phyloP scores from a whole-genome alignment of 1,140 invertebrate genomes.

The Nasonia giraulti region DNA sequence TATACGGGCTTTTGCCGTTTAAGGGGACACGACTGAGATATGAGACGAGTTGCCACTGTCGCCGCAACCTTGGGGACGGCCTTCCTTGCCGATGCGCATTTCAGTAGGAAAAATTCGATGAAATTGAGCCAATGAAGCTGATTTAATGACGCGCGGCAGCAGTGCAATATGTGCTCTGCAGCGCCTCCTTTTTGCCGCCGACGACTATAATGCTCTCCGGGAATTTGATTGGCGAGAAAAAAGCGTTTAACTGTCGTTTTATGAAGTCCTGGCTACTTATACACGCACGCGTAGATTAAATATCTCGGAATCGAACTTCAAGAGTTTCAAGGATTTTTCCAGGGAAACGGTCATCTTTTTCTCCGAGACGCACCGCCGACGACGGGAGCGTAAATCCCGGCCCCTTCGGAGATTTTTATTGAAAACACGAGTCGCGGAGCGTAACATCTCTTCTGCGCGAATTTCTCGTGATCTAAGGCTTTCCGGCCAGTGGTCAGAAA shows the following conservation, averaged over 20 bases:
- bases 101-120: slow-evolving; percentile 34
- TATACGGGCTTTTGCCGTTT: slow-evolving; percentile 39
- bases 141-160: not conserved
- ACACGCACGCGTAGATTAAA: not conserved
- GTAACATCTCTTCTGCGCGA: not conserved
- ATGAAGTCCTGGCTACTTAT: too few relatives aligned
- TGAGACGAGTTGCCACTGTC: not conserved
- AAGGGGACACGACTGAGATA: not conserved
- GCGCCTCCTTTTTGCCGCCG: not conserved
- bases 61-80: slow-evolving; percentile 18
- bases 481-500: not conserved
- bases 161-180: not conserved
- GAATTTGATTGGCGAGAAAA: not conserved
- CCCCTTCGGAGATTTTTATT: not conserved
- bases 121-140: slow-evolving; percentile 39
- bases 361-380: too few relatives aligned
- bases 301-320: not conserved
- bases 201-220: not conserved
- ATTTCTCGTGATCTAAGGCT: not conserved
- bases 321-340: not conserved
- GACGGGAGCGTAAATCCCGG: too few relatives aligned
- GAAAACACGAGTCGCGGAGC: not conserved
- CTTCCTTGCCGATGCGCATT: slow-evolving; percentile 24
- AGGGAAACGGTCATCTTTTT: not conserved
- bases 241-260: not conserved